Percentiles rank a stretch among this genome's conserved stretches.
These are phyloP conservation scores for Oscheius sp. DNA, from an alignment of 2,888 invertebrate species.

Conservation along the genomic window DNA sequence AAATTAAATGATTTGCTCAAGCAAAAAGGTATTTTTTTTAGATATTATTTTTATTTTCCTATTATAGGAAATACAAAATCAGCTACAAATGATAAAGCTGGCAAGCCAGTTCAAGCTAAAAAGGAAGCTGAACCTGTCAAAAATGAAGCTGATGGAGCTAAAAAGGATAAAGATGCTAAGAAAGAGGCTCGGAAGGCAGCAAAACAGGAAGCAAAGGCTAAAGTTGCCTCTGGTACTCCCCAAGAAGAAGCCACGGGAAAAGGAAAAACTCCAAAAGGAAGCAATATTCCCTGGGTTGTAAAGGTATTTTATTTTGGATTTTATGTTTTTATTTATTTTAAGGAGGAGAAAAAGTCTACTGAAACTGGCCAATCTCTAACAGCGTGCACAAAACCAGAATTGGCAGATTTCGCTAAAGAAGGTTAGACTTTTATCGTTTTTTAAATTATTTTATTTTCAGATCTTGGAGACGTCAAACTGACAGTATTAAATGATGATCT, in stretches of 20 bases:
- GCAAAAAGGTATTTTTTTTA: conserved; percentile 9
- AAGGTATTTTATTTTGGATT: background rate
- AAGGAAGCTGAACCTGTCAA: background rate
- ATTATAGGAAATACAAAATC: background rate
- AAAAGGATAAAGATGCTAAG: conserved; percentile 32
- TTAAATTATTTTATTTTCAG: conserved; percentile 19
- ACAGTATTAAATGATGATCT: conserved; percentile 34
- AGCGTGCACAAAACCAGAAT: conserved; percentile 34
- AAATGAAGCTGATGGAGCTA: background rate
- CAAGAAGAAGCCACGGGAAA: conserved; percentile 17
- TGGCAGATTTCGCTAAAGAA: conserved; percentile 33
- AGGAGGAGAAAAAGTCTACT: conserved; percentile 43
- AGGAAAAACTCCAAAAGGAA: background rate
- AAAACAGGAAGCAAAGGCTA: conserved; percentile 46
- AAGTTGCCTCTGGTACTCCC: conserved; percentile 27
- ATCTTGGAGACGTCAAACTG: conserved; percentile 31
- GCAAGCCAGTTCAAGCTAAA: background rate
- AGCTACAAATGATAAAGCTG: background rate
- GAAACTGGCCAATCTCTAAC: conserved; percentile 48
- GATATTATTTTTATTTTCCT: background rate
- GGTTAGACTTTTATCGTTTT: background rate
- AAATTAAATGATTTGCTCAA: conserved; percentile 13
- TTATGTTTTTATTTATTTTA: background rate
- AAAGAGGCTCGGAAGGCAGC: conserved; percentile 41
- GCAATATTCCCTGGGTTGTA: background rate